A percentile compares a stretch with the other conserved stretches of the same genome.
Evolutionary conservation across 2,113 vertebrate genomes (phyloP).

Genomic region (Leucopsar rothschildi): DNA sequence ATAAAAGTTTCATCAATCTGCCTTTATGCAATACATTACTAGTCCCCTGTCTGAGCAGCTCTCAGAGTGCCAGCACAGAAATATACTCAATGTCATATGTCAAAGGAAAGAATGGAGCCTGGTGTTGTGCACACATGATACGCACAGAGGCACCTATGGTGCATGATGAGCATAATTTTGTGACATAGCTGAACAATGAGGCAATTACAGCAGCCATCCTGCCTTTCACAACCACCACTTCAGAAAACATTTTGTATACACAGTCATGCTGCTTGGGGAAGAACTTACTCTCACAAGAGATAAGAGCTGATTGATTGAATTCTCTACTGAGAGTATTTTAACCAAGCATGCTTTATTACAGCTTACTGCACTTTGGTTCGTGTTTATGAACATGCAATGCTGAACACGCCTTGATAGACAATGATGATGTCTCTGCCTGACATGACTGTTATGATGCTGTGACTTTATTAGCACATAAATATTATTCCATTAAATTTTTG

Average conservation of each 20-base stretch:
- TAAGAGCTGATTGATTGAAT: slow-evolving; percentile 1
- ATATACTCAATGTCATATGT: not conserved
- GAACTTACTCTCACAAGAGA: not conserved
- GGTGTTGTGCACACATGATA: not conserved
- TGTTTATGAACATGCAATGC: not conserved
- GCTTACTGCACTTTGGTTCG: not conserved
- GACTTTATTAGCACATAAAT: not conserved
- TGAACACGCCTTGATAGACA: not conserved
- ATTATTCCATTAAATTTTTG: not conserved
- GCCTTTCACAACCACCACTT: not conserved
- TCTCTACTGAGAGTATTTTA: not conserved
- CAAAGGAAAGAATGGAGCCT: not conserved
- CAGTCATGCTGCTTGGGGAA: not conserved
- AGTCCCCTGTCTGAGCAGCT: not conserved
- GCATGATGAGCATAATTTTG: not conserved
- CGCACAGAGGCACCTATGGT: not conserved
- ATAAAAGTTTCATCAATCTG: not conserved
- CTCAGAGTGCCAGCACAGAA: not conserved
- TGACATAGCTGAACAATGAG: slow-evolving; percentile 7
- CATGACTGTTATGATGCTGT: not conserved
- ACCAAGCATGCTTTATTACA: not conserved
- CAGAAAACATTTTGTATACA: not conserved
- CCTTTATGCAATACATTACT: not conserved
- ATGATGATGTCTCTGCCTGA: not conserved
- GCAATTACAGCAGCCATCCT: not conserved